Conservation (phyloP, 1,140 invertebrate genomes). For the Cydia fagiglandana region DNA sequence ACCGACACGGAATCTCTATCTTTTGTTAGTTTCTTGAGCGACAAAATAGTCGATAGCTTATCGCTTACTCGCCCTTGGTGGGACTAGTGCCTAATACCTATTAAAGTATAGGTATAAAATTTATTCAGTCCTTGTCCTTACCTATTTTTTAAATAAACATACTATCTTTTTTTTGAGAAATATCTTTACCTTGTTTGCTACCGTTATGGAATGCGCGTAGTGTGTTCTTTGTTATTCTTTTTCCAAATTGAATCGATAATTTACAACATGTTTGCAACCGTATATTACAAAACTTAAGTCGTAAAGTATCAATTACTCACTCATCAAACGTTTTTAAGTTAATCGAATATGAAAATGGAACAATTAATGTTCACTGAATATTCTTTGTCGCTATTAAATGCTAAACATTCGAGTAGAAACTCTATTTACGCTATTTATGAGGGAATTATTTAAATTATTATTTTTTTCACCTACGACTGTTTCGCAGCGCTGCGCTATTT, state of each 20-base stretch:
- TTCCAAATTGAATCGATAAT: background rate
- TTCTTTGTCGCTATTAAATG: background rate
- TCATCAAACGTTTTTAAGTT: background rate
- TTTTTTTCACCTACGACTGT: background rate
- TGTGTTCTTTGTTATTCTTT: background rate
- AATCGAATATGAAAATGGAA: background rate
- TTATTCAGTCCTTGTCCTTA: background rate
- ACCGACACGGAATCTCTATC: no score
- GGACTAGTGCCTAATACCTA: no score
- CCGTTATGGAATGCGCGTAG: background rate
- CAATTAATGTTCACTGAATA: conserved; percentile 2
- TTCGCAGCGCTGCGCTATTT: background rate
- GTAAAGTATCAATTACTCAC: background rate
- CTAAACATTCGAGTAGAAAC: background rate
- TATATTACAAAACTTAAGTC: background rate
- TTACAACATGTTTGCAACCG: no score
- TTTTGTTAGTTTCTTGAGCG: no score
- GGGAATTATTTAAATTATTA: background rate
- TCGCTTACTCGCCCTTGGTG: no score
- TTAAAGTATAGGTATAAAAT: background rate
- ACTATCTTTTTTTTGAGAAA: background rate
- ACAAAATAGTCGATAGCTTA: no score
- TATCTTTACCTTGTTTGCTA: conserved; percentile 2
- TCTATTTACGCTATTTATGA: background rate
- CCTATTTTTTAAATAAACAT: background rate